phyloP scores from a whole-genome alignment of 2,797 vertebrate species.

The Dermochelys coriacea region DNA sequence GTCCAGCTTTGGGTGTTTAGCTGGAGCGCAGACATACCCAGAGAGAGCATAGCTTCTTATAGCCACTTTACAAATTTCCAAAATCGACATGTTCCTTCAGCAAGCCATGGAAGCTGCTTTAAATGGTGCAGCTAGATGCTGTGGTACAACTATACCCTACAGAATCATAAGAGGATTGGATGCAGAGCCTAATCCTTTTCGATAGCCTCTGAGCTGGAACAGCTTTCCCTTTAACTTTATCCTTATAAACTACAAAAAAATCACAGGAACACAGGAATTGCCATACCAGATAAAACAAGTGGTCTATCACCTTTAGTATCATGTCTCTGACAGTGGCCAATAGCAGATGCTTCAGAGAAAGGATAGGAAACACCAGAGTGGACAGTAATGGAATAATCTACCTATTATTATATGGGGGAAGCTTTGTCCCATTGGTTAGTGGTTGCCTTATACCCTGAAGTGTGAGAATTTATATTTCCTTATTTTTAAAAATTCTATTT shows the following conservation, averaged over 20 bases:
- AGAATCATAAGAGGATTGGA: constrained; percentile 12
- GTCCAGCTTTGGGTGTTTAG: neutral
- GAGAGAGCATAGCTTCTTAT: neutral
- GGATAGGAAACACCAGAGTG: neutral
- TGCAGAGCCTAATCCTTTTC: constrained; percentile 27
- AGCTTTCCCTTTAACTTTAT: constrained; percentile 1
- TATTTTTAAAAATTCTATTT: neutral
- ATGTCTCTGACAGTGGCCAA: neutral
- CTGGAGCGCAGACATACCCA: neutral
- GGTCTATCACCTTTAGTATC: neutral
- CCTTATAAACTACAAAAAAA: neutral
- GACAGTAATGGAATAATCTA: neutral
- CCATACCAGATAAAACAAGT: neutral
- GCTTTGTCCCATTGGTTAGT: neutral
- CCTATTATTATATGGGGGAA: neutral
- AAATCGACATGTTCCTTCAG: neutral
- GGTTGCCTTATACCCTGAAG: neutral
- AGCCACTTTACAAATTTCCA: neutral
- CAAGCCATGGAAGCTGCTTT: neutral
- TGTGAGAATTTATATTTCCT: neutral
- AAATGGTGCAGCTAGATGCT: neutral
- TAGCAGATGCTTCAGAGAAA: neutral
- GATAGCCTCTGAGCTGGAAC: neutral
- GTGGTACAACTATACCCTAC: neutral
- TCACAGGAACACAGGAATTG: neutral